A percentile compares a stretch with the other conserved stretches of the same genome.
These are phyloP conservation scores for Malthinus seriepunctatus DNA, from an alignment of 2,888 invertebrate species.

Conservation along the genomic window DNA sequence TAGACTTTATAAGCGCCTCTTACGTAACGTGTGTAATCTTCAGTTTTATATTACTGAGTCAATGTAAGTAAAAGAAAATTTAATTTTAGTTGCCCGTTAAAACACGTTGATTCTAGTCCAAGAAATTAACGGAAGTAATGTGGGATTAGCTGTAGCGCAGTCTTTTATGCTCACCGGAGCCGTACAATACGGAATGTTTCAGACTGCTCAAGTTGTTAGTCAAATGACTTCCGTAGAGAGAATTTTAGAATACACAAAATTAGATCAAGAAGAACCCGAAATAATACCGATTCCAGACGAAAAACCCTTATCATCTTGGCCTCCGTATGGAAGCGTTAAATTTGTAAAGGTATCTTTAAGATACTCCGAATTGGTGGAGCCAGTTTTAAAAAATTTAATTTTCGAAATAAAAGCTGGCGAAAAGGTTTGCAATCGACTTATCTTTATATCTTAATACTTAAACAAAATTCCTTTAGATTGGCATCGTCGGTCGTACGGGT, in stretches of 20 bases:
- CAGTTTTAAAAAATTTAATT: constrained; percentile 70
- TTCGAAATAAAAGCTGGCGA: constrained; percentile 64
- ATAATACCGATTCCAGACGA: constrained; percentile 45
- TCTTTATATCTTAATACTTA: background rate
- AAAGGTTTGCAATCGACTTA: constrained; percentile 58
- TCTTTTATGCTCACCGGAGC: constrained; percentile 73
- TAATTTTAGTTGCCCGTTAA: background rate
- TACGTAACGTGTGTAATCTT: constrained; percentile 65
- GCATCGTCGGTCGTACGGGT: constrained; percentile 84
- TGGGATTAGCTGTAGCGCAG: constrained; percentile 71
- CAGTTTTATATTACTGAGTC: constrained; percentile 61
- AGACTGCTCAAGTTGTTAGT: constrained; percentile 71
- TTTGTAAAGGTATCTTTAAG: constrained; percentile 65
- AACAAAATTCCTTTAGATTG: constrained; percentile 59
- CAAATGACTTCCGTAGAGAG: constrained; percentile 79
- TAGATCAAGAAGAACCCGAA: constrained; percentile 69
- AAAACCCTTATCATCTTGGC: constrained; percentile 55
- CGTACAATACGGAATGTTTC: constrained; percentile 77
- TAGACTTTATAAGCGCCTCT: constrained; percentile 64
- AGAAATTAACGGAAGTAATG: constrained; percentile 58
- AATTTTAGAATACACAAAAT: constrained; percentile 71
- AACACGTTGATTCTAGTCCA: constrained; percentile 20
- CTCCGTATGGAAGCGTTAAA: constrained; percentile 60
- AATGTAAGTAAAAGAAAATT: constrained; percentile 51
- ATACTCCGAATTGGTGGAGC: constrained; percentile 64